Conservation (phyloP, 2,797 vertebrate species). For the Poeciliopsis turneri region DNA sequence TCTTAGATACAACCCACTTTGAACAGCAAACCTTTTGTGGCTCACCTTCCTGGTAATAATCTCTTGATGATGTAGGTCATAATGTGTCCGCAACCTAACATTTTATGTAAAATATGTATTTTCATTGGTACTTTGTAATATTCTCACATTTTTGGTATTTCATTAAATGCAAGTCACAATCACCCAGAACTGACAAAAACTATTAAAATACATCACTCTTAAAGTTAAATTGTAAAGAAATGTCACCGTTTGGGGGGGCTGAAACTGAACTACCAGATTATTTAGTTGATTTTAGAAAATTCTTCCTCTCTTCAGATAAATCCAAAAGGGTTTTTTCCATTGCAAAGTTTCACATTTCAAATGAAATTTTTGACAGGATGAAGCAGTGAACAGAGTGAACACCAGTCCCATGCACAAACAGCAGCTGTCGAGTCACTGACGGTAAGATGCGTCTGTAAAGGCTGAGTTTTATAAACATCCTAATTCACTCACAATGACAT, state of each 20-base stretch:
- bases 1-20: neutral
- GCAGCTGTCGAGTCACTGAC: neutral
- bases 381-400: neutral
- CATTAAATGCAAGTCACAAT: neutral
- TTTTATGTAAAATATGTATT: neutral
- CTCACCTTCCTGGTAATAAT: neutral
- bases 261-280: neutral
- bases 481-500: slow-evolving; percentile 47
- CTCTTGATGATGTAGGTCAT: neutral
- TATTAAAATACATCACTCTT: neutral
- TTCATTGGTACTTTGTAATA: neutral
- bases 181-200: neutral
- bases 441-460: neutral
- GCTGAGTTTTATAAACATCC: slow-evolving; percentile 36
- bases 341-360: neutral
- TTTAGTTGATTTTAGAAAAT: neutral
- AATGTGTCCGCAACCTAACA: neutral
- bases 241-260: too few species aligned
- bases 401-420: neutral
- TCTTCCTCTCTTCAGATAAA: neutral
- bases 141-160: neutral
- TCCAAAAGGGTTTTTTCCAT: neutral
- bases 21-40: neutral
- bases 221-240: too few species aligned
- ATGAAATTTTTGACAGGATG: neutral